Conservation (phyloP, 2,888 invertebrate species). For the Anoncus sp. region DNA sequence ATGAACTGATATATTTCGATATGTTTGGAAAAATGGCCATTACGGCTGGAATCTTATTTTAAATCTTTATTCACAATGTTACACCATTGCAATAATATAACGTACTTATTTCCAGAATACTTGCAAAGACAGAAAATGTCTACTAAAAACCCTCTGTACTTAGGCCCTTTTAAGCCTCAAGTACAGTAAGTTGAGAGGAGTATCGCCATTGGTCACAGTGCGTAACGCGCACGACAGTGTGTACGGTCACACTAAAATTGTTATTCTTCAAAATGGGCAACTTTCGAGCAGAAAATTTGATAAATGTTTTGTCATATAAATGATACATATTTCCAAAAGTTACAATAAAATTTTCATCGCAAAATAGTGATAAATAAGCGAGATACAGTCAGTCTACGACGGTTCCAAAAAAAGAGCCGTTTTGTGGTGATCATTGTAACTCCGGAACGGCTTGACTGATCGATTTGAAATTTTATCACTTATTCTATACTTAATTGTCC, state of each 20-base stretch:
- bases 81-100: not conserved
- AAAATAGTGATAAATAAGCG: too few species aligned
- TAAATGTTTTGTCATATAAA: too few species aligned
- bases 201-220: constrained; percentile 8
- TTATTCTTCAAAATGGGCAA: not conserved
- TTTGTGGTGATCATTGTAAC: too few species aligned
- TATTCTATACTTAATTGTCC: too few species aligned
- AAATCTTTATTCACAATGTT: constrained; percentile 1
- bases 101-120: constrained; percentile 4
- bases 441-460: too few species aligned
- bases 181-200: constrained; percentile 1
- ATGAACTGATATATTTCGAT: constrained; percentile 5
- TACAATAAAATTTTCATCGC: too few species aligned
- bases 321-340: too few species aligned
- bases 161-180: not conserved
- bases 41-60: not conserved
- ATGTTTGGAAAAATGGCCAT: not conserved
- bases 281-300: not conserved
- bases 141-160: not conserved
- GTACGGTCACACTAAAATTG: constrained; percentile 2
- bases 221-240: constrained; percentile 6
- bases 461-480: too few species aligned
- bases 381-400: too few species aligned
- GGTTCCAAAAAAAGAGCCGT: too few species aligned
- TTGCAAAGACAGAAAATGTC: not conserved